Evolutionary conservation across 2,113 vertebrate genomes (phyloP), one percentile per base, ranked within the genome.

Genomic region (Menidia beryllina): DNA sequence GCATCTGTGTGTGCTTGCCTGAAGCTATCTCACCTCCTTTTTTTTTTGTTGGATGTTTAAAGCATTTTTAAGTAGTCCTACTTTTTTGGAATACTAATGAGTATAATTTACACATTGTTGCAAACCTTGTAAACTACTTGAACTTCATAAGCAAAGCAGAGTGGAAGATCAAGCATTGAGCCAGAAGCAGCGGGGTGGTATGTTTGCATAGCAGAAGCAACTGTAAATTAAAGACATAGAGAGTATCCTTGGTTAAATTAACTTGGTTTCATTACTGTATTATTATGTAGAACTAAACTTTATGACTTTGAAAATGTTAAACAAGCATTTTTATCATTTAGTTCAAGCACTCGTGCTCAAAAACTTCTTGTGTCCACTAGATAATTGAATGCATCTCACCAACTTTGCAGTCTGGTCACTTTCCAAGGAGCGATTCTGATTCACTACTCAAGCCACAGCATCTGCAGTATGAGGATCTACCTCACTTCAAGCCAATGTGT

Each of bases 401-500:
- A 41, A 41, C 21, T 23, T 48, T 26, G 25, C 45, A 3, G 13
- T 38, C 3, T 49, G n/a, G 19, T 43, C 45, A 43, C 67, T 65
- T 59, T 63, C 26, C 48, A 41, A 14, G 26, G 11, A 24, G 30
- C 10, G 4, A 43, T 62, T 66, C 41, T 72, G 71, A 71, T 76
- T 30, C 48, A 64, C 72, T 75, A 59, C 19, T 53, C 4, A 1
- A 51, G 26, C 52, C 41, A 49, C 20, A 34, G 56, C 25, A 45
- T 73, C 47, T 55, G 27, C 64, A 50, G 47, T 26, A 54, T 48
- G 48, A 69, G 47, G 70, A 73, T 66, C 48, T 51, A 34, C 59
- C 80, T 75, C 59, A 39, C 59, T 7, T 86, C 69, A 55, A 51
- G 65, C 62, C 34, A 36, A 59, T 54, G 53, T 24, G 57, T 69